These are phyloP conservation scores for Antitype chi DNA, from an alignment of 2,888 invertebrate species.

Conservation along the genomic window DNA sequence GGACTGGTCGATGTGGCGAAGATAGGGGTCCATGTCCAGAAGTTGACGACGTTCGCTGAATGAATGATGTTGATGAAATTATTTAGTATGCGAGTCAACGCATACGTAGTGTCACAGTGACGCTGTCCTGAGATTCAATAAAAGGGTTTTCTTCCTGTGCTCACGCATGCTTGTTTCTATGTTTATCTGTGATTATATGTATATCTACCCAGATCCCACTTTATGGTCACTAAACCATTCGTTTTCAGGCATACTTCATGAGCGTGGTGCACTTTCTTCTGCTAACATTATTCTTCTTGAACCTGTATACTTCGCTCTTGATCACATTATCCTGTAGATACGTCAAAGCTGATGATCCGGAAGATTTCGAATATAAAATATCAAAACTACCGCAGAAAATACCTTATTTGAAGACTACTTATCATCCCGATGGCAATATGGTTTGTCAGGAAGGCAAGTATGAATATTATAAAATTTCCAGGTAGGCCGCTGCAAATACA, in stretches of 20 bases:
- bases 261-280: conserved; percentile 87
- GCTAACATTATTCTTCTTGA: conserved; percentile 85
- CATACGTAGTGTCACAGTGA: no score
- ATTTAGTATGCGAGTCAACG: neutral
- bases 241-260: conserved; percentile 87
- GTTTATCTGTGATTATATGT: neutral
- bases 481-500: neutral
- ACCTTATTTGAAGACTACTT: conserved; percentile 76
- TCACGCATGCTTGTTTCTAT: neutral
- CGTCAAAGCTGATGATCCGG: conserved; percentile 73
- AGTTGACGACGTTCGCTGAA: neutral
- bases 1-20: no score
- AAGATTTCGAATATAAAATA: conserved; percentile 74
- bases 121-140: neutral
- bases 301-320: conserved; percentile 84
- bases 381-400: conserved; percentile 69
- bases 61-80: conserved; percentile 6
- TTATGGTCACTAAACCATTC: conserved; percentile 1
- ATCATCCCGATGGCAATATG: conserved; percentile 82
- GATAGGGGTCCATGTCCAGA: no score
- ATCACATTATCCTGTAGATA: conserved; percentile 85
- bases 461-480: neutral
- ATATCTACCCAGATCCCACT: neutral
- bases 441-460: conserved; percentile 80
- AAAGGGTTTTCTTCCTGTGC: neutral